Evolutionary conservation across 2,797 vertebrate species (phyloP).

Genomic region (Micrastur ruficollis): DNA sequence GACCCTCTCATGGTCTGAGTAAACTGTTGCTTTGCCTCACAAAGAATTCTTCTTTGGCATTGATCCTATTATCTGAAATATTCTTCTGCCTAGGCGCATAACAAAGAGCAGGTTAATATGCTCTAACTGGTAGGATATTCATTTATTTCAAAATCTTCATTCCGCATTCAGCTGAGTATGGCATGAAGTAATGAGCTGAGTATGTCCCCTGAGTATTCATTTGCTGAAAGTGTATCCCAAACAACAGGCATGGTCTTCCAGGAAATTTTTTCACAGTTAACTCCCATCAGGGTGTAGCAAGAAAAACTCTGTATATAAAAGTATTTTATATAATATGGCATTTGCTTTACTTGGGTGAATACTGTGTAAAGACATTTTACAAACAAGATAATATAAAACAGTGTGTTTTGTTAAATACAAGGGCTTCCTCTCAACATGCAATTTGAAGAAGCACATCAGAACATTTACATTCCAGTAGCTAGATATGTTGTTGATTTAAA

Average conservation of each 20-base stretch:
- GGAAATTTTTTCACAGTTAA: not conserved
- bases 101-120: not conserved
- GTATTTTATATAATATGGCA: not conserved
- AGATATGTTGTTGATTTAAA: not conserved
- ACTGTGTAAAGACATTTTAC: not conserved
- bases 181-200: slow-evolving; percentile 10
- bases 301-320: not conserved
- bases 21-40: not conserved
- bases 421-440: not conserved
- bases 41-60: not conserved
- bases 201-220: not conserved
- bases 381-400: not conserved
- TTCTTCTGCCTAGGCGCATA: not conserved
- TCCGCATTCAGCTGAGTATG: not conserved
- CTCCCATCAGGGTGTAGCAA: slow-evolving; percentile 31
- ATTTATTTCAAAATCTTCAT: not conserved
- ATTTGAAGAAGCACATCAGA: not conserved
- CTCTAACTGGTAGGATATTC: not conserved
- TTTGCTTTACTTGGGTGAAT: not conserved
- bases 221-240: not conserved
- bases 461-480: not conserved
- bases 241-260: not conserved
- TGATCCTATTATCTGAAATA: not conserved
- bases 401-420: not conserved
- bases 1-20: not conserved